Evolutionary conservation across 1,140 invertebrate species (phyloP).

Genomic region (Bacillus rossius): DNA sequence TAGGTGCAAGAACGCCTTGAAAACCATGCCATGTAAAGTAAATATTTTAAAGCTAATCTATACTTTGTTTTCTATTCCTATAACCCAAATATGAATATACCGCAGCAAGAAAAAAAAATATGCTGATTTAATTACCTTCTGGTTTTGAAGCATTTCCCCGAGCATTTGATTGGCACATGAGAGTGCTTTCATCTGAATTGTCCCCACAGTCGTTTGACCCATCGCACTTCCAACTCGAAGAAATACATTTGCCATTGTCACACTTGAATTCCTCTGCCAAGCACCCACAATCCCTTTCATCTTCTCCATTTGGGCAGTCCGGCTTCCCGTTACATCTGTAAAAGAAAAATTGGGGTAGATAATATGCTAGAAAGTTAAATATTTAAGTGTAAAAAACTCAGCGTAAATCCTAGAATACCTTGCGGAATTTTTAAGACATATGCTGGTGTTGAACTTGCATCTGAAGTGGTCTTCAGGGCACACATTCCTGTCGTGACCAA

Average conservation of each 20-base stretch:
- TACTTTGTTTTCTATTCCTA: no score
- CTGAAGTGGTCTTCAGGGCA: constrained; percentile 5
- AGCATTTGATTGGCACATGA: not conserved
- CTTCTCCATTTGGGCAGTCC: constrained; percentile 50
- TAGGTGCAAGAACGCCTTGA: no score
- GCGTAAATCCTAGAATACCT: not conserved
- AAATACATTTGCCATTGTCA: constrained; percentile 56
- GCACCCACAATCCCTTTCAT: constrained; percentile 36
- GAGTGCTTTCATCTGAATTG: constrained; percentile 30
- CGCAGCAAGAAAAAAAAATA: no score
- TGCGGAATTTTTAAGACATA: constrained; percentile 17
- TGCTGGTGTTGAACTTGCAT: not conserved
- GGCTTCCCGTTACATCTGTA: constrained; percentile 45
- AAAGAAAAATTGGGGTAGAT: no score
- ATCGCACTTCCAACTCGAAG: constrained; percentile 42
- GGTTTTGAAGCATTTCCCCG: not conserved
- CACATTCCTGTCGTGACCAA: not conserved
- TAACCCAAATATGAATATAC: no score
- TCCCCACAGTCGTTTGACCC: constrained; percentile 34
- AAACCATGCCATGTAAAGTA: no score
- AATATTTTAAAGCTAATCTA: no score
- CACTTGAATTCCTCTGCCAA: constrained; percentile 46
- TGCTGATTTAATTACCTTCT: not conserved
- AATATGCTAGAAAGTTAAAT: no score
- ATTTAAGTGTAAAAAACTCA: not conserved